A percentile compares a stretch with the other conserved stretches of the same genome.
These are phyloP conservation scores for Cremastobaeus sp. DNA, from an alignment of 2,888 invertebrate species.

Conservation along the genomic window DNA sequence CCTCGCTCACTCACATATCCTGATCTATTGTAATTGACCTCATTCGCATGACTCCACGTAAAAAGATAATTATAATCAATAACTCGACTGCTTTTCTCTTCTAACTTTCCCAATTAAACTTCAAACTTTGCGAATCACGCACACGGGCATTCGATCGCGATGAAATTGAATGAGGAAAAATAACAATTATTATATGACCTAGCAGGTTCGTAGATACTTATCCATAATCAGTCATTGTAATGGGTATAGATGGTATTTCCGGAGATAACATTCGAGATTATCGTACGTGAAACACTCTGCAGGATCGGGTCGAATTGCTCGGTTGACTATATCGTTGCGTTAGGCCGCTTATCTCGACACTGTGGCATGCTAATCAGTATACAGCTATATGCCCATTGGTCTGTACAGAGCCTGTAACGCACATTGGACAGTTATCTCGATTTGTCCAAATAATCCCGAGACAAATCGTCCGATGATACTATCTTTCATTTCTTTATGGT, in stretches of 20 bases:
- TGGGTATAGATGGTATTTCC: constrained; percentile 58
- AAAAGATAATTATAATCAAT: constrained; percentile 41
- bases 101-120: constrained; percentile 28
- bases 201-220: constrained; percentile 50
- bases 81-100: constrained; percentile 3
- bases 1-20: constrained; percentile 54
- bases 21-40: constrained; percentile 58
- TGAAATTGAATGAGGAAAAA: constrained; percentile 17
- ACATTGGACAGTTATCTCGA: constrained; percentile 71
- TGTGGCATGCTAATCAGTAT: constrained; percentile 75
- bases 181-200: constrained; percentile 34
- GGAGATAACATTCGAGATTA: constrained; percentile 66
- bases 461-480: constrained; percentile 70
- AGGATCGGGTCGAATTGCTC: constrained; percentile 61
- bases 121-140: not conserved
- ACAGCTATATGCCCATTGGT: constrained; percentile 64
- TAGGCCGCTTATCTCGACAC: constrained; percentile 76
- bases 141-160: not conserved
- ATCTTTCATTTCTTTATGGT: constrained; percentile 68
- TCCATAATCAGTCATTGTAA: constrained; percentile 59
- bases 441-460: constrained; percentile 75
- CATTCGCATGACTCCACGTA: constrained; percentile 39
- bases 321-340: constrained; percentile 71
- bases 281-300: constrained; percentile 68
- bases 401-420: constrained; percentile 59